These are phyloP conservation scores for Epinotia brunnichana DNA, from an alignment of 2,888 invertebrate genomes.

Conservation along the genomic window DNA sequence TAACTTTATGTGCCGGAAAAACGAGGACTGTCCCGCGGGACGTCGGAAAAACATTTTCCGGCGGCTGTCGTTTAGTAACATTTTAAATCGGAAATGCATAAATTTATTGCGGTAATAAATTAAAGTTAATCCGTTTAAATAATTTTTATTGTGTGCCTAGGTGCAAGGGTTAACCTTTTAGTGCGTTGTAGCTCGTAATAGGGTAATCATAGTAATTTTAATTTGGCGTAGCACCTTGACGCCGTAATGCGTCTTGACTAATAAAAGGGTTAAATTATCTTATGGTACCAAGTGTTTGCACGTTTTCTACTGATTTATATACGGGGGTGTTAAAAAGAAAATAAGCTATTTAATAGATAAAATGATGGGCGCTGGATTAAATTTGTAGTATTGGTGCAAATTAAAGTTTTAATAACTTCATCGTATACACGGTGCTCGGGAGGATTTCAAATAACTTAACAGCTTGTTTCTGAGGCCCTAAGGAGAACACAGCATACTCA, in stretches of 20 bases:
- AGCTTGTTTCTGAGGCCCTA: no score
- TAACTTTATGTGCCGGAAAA: slow-evolving; percentile 34
- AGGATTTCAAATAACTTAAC: no score
- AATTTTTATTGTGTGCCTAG: neutral
- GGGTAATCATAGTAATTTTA: neutral
- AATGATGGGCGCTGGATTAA: no score
- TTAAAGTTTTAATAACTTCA: no score
- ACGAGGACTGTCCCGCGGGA: slow-evolving; percentile 24
- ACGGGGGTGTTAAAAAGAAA: no score
- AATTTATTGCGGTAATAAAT: slow-evolving; percentile 12
- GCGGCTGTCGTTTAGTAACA: slow-evolving; percentile 15
- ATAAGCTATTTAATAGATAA: no score
- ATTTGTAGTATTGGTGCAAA: no score
- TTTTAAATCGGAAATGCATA: slow-evolving; percentile 26
- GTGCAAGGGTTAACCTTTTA: neutral
- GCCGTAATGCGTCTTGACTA: neutral
- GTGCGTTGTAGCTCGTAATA: neutral
- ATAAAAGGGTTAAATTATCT: neutral
- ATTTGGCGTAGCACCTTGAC: neutral
- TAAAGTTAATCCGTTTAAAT: neutral
- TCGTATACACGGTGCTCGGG: no score
- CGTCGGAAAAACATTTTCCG: slow-evolving; percentile 25
- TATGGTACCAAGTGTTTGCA: neutral
- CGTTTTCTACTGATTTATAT: neutral
- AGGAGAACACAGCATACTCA: no score